Evolutionary conservation across 2,797 vertebrate genomes (phyloP).

Genomic region (Falco rusticolus): DNA sequence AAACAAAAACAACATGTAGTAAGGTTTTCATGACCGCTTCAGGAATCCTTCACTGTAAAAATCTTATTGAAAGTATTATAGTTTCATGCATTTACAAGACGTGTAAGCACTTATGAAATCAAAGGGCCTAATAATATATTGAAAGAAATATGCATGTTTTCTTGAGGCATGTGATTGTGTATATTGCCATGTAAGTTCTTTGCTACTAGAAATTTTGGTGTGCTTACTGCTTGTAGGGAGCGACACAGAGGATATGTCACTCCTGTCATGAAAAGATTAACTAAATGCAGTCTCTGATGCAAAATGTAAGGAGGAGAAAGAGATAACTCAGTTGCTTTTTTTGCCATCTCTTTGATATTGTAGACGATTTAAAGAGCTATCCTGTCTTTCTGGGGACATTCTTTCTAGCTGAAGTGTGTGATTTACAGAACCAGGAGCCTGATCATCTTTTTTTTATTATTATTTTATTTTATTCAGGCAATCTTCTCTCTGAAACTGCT

Average conservation of each 20-base stretch:
- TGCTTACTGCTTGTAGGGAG: slow-evolving; percentile 24
- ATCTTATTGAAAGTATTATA: not conserved
- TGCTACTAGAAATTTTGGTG: not conserved
- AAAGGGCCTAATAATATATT: not conserved
- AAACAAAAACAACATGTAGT: not conserved
- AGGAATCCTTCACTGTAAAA: slow-evolving; percentile 24
- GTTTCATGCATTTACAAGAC: slow-evolving; percentile 35
- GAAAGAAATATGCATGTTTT: not conserved
- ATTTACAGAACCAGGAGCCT: not conserved
- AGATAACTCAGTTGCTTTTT: not conserved
- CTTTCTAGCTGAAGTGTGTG: not conserved
- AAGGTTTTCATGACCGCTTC: slow-evolving; percentile 31
- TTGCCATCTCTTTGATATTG: not conserved
- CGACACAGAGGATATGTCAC: slow-evolving; percentile 39
- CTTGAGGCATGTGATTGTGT: slow-evolving; percentile 33
- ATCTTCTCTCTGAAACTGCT: not conserved
- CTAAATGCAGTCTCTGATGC: not conserved
- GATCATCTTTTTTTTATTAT: not conserved
- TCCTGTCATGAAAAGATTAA: slow-evolving; percentile 25
- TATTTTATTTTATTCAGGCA: not conserved
- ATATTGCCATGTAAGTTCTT: slow-evolving; percentile 40
- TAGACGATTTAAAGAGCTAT: not conserved
- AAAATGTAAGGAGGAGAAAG: slow-evolving; percentile 16
- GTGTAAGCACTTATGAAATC: not conserved
- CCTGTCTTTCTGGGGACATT: not conserved